These are phyloP conservation scores for Drosophila oshimai DNA, from an alignment of 1,140 invertebrate species.

Conservation along the genomic window DNA sequence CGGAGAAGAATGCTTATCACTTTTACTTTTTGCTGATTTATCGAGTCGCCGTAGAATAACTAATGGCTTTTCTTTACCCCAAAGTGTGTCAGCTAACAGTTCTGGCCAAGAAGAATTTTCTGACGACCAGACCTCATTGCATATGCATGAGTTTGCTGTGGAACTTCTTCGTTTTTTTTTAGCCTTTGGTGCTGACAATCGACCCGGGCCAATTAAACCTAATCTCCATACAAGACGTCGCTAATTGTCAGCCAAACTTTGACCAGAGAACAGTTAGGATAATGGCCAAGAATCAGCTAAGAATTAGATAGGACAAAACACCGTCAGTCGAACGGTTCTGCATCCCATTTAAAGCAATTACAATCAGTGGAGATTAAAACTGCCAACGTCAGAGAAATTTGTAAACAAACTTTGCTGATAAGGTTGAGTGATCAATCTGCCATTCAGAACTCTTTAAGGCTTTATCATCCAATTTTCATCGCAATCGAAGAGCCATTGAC, in stretches of 20 bases:
- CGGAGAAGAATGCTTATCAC: constrained; percentile 32
- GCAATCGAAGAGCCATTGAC: background rate
- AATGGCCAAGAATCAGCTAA: constrained; percentile 14
- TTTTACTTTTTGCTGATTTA: constrained; percentile 58
- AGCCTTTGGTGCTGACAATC: background rate
- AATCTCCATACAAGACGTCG: constrained; percentile 18
- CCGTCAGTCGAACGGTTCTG: constrained; percentile 6
- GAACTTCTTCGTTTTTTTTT: no score
- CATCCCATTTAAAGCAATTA: constrained; percentile 5
- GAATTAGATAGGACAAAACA: constrained; percentile 17
- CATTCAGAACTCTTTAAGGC: background rate
- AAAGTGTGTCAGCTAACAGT: constrained; percentile 50
- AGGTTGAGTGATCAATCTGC: background rate
- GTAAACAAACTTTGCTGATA: constrained; percentile 29
- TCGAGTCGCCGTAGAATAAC: constrained; percentile 7
- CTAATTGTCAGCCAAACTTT: constrained; percentile 30
- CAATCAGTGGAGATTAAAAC: background rate
- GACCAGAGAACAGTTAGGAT: constrained; percentile 31
- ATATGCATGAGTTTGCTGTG: constrained; percentile 35
- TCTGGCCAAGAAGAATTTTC: constrained; percentile 36
- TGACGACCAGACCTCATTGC: constrained; percentile 24
- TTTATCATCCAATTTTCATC: constrained; percentile 9
- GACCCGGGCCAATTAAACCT: constrained; percentile 34
- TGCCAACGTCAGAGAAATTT: constrained; percentile 14
- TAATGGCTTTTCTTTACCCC: constrained; percentile 17